Percentiles rank a stretch among this genome's conserved stretches.
These are phyloP conservation scores for Xiphophorus maculatus DNA, from an alignment of 2,113 vertebrate genomes.

Conservation along the genomic window DNA sequence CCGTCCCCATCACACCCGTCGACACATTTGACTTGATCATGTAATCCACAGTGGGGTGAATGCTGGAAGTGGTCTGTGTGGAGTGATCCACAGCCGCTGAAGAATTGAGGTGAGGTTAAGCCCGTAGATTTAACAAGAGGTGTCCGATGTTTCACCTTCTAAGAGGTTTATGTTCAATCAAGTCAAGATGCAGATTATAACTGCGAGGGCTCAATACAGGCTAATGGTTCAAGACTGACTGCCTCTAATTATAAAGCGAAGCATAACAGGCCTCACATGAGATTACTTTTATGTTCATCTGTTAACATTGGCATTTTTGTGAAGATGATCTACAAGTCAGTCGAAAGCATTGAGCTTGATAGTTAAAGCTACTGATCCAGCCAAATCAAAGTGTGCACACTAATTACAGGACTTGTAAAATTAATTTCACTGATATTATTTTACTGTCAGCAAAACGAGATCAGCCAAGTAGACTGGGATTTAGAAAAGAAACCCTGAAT, in stretches of 20 bases:
- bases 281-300: too few relatives aligned
- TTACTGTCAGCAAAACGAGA: background rate
- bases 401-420: too few relatives aligned
- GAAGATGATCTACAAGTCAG: too few relatives aligned
- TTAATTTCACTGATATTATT: background rate
- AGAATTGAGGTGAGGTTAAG: conserved; percentile 45
- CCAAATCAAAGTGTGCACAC: too few relatives aligned
- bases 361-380: too few relatives aligned
- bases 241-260: background rate
- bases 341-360: too few relatives aligned
- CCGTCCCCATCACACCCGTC: background rate
- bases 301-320: too few relatives aligned
- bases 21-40: background rate
- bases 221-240: background rate
- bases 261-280: too few relatives aligned
- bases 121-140: conserved; percentile 33
- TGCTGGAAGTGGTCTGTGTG: background rate
- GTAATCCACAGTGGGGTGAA: background rate
- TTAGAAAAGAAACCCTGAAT: too few relatives aligned
- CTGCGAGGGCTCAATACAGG: conserved; percentile 23
- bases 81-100: background rate
- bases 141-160: conserved; percentile 63
- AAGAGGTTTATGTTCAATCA: conserved; percentile 76
- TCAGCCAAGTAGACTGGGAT: background rate
- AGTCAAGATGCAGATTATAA: conserved; percentile 68